Evolutionary conservation across 2,888 invertebrate genomes (phyloP).

Genomic region (Apodemia zela): DNA sequence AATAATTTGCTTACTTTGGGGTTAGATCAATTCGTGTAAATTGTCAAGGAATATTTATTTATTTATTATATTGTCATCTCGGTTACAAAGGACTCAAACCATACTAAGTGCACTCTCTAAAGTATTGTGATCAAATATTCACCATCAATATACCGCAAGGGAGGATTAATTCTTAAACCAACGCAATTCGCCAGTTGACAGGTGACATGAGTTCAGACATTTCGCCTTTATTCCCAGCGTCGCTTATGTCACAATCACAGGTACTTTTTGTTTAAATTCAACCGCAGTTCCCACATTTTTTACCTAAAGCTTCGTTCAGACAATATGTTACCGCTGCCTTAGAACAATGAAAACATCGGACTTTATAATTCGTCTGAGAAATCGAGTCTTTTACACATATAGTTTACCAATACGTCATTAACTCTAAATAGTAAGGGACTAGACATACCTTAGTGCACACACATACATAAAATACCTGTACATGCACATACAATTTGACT

Average conservation of each 20-base stretch:
- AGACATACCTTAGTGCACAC: too few species aligned
- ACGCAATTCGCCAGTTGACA: slow-evolving; percentile 46
- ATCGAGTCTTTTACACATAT: too few species aligned
- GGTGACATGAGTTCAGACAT: slow-evolving; percentile 45
- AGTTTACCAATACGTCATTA: too few species aligned
- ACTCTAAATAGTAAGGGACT: too few species aligned
- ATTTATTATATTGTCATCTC: too few species aligned
- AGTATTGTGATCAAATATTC: background rate
- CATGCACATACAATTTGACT: too few species aligned
- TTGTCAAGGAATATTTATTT: too few species aligned
- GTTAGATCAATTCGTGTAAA: too few species aligned
- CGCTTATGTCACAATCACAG: slow-evolving; percentile 36
- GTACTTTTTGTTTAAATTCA: slow-evolving; percentile 16
- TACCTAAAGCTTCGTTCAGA: background rate
- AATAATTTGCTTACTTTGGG: too few species aligned
- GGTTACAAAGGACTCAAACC: background rate
- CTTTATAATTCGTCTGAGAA: too few species aligned
- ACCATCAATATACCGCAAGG: background rate
- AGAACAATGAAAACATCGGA: background rate
- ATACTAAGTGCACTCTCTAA: background rate
- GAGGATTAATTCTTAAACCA: slow-evolving; percentile 29
- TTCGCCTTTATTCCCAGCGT: slow-evolving; percentile 31
- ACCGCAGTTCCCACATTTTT: background rate
- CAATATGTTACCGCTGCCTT: background rate
- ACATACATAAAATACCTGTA: too few species aligned